These are phyloP conservation scores for Pipistrellus nathusii DNA, from an alignment of 2,797 vertebrate genomes.

Conservation along the genomic window DNA sequence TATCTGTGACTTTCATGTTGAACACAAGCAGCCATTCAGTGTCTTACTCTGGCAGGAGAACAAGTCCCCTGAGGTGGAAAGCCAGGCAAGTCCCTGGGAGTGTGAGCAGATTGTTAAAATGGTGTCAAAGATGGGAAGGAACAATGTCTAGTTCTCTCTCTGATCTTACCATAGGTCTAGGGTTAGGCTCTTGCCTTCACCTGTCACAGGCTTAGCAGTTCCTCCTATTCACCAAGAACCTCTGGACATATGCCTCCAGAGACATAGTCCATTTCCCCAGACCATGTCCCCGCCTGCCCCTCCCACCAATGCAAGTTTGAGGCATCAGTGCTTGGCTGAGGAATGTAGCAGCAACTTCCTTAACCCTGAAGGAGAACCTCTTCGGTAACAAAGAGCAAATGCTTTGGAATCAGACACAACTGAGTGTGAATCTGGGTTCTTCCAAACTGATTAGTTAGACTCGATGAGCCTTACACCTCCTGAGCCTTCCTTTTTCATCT, in stretches of 20 bases:
- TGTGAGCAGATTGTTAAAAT: slow-evolving; percentile 62
- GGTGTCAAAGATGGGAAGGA: background rate
- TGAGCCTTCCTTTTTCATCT: background rate
- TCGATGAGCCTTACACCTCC: background rate
- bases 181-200: background rate
- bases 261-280: background rate
- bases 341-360: background rate
- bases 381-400: background rate
- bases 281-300: accelerated
- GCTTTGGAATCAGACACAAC: background rate
- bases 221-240: background rate
- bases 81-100: slow-evolving; percentile 15
- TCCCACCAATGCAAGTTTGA: background rate
- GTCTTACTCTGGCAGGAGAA: slow-evolving; percentile 63
- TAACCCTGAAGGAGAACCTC: background rate
- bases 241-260: background rate
- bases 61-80: slow-evolving; percentile 62
- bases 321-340: background rate
- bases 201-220: accelerated
- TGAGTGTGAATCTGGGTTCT: background rate
- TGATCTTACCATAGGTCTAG: background rate
- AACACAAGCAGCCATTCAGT: slow-evolving; percentile 60
- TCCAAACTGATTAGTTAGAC: background rate
- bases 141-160: background rate
- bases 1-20: slow-evolving; percentile 68